A percentile compares a stretch with the other conserved stretches of the same genome.
These are phyloP conservation scores for Lobophora halterata DNA, from an alignment of 2,888 invertebrate species.

Conservation along the genomic window DNA sequence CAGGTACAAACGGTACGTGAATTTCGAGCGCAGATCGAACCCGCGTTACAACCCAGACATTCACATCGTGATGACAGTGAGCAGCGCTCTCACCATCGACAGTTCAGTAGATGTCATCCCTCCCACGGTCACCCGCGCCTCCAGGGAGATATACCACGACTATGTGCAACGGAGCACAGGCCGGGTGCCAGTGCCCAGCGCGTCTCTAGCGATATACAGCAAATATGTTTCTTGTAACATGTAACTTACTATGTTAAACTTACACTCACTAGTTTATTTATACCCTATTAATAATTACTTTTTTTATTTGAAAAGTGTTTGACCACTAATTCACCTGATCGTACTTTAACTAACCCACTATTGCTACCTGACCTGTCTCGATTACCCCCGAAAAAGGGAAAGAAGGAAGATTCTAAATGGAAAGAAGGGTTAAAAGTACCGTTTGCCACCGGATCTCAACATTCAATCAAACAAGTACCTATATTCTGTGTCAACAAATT, in stretches of 20 bases:
- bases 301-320: no score
- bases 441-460: no score
- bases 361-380: no score
- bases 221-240: conserved; percentile 60
- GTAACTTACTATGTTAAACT: conserved; percentile 7
- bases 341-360: no score
- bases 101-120: conserved; percentile 83
- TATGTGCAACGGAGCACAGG: conserved; percentile 83
- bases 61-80: conserved; percentile 80
- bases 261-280: conserved; percentile 1
- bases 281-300: no score
- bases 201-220: conserved; percentile 50
- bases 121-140: conserved; percentile 82
- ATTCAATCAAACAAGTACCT: no score
- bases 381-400: no score
- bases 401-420: no score
- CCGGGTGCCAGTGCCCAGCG: conserved; percentile 56
- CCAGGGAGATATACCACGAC: conserved; percentile 85
- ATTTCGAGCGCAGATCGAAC: conserved; percentile 83
- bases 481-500: no score
- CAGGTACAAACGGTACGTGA: conserved; percentile 82
- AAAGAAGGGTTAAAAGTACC: no score
- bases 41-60: conserved; percentile 70
- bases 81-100: conserved; percentile 83
- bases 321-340: no score